Evolutionary conservation across 2,888 invertebrate species (phyloP).

Genomic region (Meandrusa payeni): DNA sequence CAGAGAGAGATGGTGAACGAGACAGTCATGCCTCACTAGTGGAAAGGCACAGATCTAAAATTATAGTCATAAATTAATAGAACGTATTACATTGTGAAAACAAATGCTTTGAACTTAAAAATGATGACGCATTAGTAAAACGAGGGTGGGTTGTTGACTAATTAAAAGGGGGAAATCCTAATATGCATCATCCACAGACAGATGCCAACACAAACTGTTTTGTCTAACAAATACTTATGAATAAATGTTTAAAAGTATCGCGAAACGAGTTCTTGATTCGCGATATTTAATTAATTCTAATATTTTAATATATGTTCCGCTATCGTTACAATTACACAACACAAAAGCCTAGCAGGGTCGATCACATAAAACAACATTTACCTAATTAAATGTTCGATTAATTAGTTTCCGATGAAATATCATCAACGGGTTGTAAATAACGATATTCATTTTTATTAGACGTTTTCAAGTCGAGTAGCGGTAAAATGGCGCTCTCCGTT

Average conservation of each 20-base stretch:
- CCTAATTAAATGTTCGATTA: conserved; percentile 43
- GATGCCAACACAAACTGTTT: too few species aligned
- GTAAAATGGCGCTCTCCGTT: conserved; percentile 51
- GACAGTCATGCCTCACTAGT: too few species aligned
- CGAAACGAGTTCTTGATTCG: conserved; percentile 2
- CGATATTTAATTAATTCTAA: background rate
- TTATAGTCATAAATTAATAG: too few species aligned
- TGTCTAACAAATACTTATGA: background rate
- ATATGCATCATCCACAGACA: too few species aligned
- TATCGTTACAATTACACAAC: conserved; percentile 4
- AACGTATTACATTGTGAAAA: too few species aligned
- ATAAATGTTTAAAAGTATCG: background rate
- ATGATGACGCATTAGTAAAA: too few species aligned
- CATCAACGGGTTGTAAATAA: conserved; percentile 2
- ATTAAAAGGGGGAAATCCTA: too few species aligned
- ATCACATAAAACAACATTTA: background rate
- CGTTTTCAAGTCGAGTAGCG: conserved; percentile 58
- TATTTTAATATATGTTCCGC: too few species aligned
- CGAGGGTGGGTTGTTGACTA: too few species aligned
- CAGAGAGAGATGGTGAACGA: too few species aligned
- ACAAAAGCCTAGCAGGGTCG: background rate
- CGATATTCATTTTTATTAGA: conserved; percentile 46
- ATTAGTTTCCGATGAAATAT: conserved; percentile 44
- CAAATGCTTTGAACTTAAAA: too few species aligned
- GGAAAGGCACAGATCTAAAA: too few species aligned